Percentiles rank a stretch among this genome's conserved stretches.
Evolutionary conservation across 2,113 vertebrate species (phyloP).

Genomic region (Bothrops jararaca): DNA sequence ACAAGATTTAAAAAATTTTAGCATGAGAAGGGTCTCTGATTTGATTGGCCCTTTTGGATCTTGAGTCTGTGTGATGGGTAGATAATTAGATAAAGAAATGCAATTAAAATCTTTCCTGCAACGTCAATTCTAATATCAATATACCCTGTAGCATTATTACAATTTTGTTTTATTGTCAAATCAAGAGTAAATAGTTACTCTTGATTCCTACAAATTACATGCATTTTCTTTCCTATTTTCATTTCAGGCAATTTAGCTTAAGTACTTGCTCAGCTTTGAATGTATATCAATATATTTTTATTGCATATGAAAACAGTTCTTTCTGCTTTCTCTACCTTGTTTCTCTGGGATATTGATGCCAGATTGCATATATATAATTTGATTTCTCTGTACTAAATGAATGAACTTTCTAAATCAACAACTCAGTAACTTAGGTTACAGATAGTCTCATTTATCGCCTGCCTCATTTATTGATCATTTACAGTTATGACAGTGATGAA

Average conservation of each 20-base stretch:
- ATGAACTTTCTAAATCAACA: conserved; percentile 14
- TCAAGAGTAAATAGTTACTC: not conserved
- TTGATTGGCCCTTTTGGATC: not conserved
- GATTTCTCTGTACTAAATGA: not conserved
- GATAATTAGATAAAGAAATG: not conserved
- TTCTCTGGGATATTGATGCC: not conserved
- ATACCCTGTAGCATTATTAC: not conserved
- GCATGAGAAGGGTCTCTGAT: not conserved
- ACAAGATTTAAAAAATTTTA: not conserved
- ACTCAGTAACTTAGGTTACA: not conserved
- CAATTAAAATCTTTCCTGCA: not conserved
- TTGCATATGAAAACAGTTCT: not conserved
- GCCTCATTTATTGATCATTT: not conserved
- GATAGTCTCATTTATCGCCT: not conserved
- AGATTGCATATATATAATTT: not conserved
- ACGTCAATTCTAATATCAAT: not conserved
- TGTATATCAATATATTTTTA: not conserved
- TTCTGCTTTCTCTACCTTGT: not conserved
- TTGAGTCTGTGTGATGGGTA: not conserved
- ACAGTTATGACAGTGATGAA: not conserved
- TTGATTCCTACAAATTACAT: not conserved
- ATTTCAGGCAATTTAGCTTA: not conserved
- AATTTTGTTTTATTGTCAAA: not conserved
- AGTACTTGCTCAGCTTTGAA: not conserved
- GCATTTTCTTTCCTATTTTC: not conserved